Evolutionary conservation across 2,113 vertebrate species (phyloP).

Genomic region (Myiopsitta monachus): DNA sequence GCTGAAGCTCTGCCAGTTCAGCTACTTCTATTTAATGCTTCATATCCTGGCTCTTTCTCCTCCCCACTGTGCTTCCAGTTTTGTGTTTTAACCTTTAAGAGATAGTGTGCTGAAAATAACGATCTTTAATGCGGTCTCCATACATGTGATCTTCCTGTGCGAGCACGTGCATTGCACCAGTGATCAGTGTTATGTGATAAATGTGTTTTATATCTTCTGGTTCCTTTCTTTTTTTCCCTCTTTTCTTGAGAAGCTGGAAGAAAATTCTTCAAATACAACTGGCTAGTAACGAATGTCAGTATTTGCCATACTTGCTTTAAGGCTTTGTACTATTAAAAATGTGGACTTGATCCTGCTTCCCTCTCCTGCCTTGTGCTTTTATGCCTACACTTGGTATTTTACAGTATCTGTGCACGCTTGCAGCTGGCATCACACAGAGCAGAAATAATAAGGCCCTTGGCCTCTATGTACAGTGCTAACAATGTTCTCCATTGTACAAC

Average conservation of each 20-base stretch:
- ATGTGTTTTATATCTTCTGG: not conserved
- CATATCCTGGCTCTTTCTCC: not conserved
- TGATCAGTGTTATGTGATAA: not conserved
- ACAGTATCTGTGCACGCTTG: not conserved
- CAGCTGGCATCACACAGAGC: not conserved
- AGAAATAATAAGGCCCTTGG: not conserved
- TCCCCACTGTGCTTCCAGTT: not conserved
- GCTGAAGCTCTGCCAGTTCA: not conserved
- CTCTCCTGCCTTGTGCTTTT: not conserved
- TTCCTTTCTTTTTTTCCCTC: not conserved
- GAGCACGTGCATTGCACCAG: accelerated
- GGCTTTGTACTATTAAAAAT: not conserved
- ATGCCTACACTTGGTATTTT: not conserved
- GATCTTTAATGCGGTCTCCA: not conserved
- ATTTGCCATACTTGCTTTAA: not conserved
- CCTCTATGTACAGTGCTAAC: not conserved
- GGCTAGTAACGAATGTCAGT: not conserved
- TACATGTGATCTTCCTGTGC: not conserved
- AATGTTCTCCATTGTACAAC: not conserved
- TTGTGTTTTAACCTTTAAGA: not conserved
- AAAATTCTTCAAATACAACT: not conserved
- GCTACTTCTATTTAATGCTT: not conserved
- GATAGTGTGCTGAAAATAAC: not conserved
- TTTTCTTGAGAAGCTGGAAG: not conserved
- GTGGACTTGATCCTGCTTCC: not conserved